phyloP scores from a whole-genome alignment of 2,797 vertebrate species.

The Micromesistius poutassou region DNA sequence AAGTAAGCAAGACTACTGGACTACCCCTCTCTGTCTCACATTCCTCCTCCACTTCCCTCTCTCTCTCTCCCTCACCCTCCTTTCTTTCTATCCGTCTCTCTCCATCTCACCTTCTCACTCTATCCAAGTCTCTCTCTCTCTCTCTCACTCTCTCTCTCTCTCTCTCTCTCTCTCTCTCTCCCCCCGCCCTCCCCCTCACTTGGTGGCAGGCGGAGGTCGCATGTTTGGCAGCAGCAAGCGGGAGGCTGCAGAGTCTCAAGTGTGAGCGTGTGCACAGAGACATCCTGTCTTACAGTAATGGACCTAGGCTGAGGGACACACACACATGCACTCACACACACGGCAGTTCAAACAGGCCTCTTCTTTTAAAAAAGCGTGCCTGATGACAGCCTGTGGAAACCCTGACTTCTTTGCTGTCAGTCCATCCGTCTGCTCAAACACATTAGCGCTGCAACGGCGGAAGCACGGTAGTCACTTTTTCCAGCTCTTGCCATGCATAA shows the following conservation, averaged over 20 bases:
- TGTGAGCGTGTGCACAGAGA: slow-evolving; percentile 20
- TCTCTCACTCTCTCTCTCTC: neutral
- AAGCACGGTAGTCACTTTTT: neutral
- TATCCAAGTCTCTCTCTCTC: neutral
- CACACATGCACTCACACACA: neutral
- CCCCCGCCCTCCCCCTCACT: slow-evolving; percentile 43
- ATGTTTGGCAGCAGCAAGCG: slow-evolving; percentile 46
- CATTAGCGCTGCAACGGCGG: neutral
- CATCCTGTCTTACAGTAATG: slow-evolving; percentile 21
- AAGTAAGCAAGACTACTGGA: slow-evolving; percentile 72
- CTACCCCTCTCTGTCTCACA: slow-evolving; percentile 46
- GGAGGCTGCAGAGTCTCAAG: slow-evolving; percentile 33
- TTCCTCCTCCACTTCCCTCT: slow-evolving; percentile 38
- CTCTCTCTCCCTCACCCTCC: slow-evolving; percentile 33
- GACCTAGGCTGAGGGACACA: neutral
- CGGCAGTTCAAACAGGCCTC: neutral
- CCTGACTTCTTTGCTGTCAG: neutral
- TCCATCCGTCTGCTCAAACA: neutral
- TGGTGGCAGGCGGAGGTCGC: slow-evolving; percentile 46
- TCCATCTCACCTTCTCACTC: slow-evolving; percentile 27
- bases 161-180: neutral
- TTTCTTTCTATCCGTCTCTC: slow-evolving; percentile 35
- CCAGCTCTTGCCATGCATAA: neutral
- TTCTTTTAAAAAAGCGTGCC: neutral
- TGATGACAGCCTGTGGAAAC: neutral